Evolutionary conservation across 2,113 vertebrate genomes (phyloP).

Genomic region (Boulengeromyrus knoepffleri): DNA sequence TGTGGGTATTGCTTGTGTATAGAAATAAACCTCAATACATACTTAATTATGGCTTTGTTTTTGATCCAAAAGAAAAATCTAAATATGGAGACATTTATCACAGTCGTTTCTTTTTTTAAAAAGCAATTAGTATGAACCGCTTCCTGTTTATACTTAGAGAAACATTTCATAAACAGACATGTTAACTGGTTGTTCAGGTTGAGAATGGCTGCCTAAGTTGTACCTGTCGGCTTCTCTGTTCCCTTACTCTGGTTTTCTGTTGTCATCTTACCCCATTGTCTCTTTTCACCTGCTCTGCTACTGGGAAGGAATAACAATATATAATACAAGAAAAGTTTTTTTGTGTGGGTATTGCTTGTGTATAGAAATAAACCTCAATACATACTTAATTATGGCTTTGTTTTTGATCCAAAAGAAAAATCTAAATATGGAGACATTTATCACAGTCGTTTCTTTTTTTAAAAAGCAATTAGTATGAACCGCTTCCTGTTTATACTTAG

Average conservation of each 20-base stretch:
- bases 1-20: neutral
- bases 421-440: neutral
- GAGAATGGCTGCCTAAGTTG: neutral
- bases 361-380: neutral
- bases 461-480: neutral
- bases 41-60: neutral
- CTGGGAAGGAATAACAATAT: slow-evolving; percentile 7
- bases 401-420: neutral
- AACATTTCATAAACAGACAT: neutral
- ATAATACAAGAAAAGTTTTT: neutral
- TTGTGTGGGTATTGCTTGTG: neutral
- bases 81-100: neutral
- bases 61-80: neutral
- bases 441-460: neutral
- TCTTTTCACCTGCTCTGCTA: neutral
- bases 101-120: neutral
- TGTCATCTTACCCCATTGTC: neutral
- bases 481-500: neutral
- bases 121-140: neutral
- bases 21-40: neutral
- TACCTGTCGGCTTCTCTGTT: neutral
- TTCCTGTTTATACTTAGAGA: neutral
- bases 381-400: neutral
- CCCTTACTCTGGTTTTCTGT: neutral
- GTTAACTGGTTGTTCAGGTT: neutral